These are phyloP conservation scores for Pseudomyrmex dendroicus DNA, from an alignment of 1,140 invertebrate species.

Conservation along the genomic window DNA sequence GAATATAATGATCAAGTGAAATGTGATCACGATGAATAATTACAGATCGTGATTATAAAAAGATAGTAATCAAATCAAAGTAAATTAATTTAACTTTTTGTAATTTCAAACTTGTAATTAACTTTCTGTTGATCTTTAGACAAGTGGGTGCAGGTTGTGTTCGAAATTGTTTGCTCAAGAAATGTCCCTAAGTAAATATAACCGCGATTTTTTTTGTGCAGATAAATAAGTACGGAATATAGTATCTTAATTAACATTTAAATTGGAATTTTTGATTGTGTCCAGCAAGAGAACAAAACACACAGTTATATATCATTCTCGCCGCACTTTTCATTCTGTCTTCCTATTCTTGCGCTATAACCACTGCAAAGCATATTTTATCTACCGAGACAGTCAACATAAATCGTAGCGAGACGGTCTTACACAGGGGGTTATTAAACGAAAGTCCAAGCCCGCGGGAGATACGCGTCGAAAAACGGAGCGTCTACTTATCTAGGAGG, in stretches of 20 bases:
- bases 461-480: slow-evolving; percentile 20
- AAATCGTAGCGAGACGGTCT: slow-evolving; percentile 12
- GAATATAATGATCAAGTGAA: slow-evolving; percentile 17
- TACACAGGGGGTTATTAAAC: slow-evolving; percentile 4
- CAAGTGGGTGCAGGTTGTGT: too few relatives aligned
- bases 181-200: neutral
- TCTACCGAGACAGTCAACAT: slow-evolving; percentile 19
- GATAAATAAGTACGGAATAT: neutral
- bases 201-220: neutral
- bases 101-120: neutral
- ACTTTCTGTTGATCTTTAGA: neutral
- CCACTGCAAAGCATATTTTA: neutral
- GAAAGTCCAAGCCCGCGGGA: neutral
- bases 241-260: neutral
- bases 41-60: neutral
- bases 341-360: neutral
- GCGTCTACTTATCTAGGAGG: slow-evolving; percentile 40
- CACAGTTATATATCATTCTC: neutral
- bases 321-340: neutral
- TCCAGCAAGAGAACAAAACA: neutral
- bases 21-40: slow-evolving; percentile 15
- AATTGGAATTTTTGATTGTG: neutral
- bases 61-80: slow-evolving; percentile 1
- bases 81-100: neutral
- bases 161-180: too few relatives aligned